Evolutionary conservation across 1,140 invertebrate species (phyloP).

Genomic region (Mamestra configurata): DNA sequence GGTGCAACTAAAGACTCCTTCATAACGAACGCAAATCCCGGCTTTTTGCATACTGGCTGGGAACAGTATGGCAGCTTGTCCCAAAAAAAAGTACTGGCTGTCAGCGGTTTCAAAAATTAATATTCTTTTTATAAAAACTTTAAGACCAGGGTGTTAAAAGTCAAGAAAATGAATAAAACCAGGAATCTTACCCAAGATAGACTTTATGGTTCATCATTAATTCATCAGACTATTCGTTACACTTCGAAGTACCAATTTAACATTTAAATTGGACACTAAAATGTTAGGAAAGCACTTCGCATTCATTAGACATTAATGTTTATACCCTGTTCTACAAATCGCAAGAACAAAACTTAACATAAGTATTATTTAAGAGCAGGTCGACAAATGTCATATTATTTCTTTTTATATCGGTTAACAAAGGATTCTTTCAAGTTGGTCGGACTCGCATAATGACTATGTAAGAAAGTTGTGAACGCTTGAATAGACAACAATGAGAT

Average conservation of each 20-base stretch:
- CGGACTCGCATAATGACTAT: slow-evolving; percentile 24
- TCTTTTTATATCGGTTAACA: slow-evolving; percentile 38
- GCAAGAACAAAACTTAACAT: slow-evolving; percentile 28
- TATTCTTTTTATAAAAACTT: slow-evolving; percentile 4
- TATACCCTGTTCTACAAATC: slow-evolving; percentile 24
- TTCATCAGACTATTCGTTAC: not conserved
- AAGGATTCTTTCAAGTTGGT: slow-evolving; percentile 29
- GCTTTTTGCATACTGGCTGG: slow-evolving; percentile 18
- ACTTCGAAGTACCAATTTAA: slow-evolving; percentile 12
- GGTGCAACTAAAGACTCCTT: slow-evolving; percentile 53
- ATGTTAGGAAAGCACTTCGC: slow-evolving; percentile 22
- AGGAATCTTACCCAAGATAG: not conserved
- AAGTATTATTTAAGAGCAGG: slow-evolving; percentile 32
- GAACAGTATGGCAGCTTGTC: too few species aligned
- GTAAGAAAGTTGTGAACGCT: slow-evolving; percentile 44
- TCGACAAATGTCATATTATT: slow-evolving; percentile 23
- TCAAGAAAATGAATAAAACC: not conserved
- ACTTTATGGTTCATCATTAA: not conserved
- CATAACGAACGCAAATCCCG: slow-evolving; percentile 30
- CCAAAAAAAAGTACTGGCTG: too few species aligned
- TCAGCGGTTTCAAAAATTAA: slow-evolving; percentile 7
- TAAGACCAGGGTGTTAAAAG: not conserved
- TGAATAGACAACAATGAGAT: slow-evolving; percentile 53
- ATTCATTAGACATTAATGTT: slow-evolving; percentile 18
- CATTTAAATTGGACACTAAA: slow-evolving; percentile 28